Base-by-base conservation (phyloP, 1,140 invertebrate species). In the Rhyacophila brunnea region DNA sequence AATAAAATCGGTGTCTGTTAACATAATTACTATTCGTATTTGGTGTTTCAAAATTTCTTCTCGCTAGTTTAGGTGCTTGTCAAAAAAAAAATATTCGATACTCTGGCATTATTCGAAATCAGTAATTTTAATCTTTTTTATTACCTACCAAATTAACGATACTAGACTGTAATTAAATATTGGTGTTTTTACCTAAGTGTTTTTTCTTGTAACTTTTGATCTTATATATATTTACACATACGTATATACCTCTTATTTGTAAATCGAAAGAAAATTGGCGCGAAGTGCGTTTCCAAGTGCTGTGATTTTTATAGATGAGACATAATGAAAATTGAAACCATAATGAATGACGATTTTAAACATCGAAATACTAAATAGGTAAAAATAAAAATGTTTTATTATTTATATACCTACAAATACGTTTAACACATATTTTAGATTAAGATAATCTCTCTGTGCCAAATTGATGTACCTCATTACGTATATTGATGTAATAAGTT, bases 401-500 rank as follows among this genome's bases (percentile, higher is more conserved):
- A 61, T 65, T 65, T 65, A 65, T 61, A 64, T 47, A 64, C 49
- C 48, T 60, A 64, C 57, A 60, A 60, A 59, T 64, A 64, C 54
- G 59, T 58, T 58, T 60, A 64, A 59, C n/a, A 28, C 49, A 60
- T 64, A 64, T 64, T 56, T 50, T 65, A 65, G 63, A 54, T 23
- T 61, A 64, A 61, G 58, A 60, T 71, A 76, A 75, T 79, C 77
- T 79, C 77, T 79, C 75, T 79, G 77, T 79, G 77, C 77, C 77
- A 79, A 79, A 79, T 78, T 72, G 75, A 74, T 66, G 74, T 79
- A 79, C 77, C 77, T 79, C 77, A 78, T 79, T 77, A 74, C 71
- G 71, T 66, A 77, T 74, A 74, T 68, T 75, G 72, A 74, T 71
- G 76, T 77, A 72, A 71, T 77, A 75, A 77, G 71, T 66, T 71